A percentile compares a stretch with the other conserved stretches of the same genome.
phyloP scores from a whole-genome alignment of 2,797 vertebrate genomes.

The Lacerta agilis region DNA sequence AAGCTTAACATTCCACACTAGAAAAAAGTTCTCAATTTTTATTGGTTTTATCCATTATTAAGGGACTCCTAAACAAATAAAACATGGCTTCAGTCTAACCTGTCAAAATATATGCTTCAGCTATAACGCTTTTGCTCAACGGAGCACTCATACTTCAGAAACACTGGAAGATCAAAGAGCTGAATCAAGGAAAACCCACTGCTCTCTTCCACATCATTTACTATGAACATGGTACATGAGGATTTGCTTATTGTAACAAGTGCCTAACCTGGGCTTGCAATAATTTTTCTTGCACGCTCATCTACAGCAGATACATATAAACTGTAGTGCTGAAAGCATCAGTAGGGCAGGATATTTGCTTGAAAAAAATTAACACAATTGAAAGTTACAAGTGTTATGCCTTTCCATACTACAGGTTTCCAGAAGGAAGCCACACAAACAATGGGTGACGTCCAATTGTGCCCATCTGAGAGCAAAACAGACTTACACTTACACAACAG shows the following conservation, averaged over 20 bases:
- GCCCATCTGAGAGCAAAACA: no score
- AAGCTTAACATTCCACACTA: neutral
- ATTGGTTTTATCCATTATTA: neutral
- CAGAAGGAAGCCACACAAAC: neutral
- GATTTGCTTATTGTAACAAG: slow-evolving; percentile 17
- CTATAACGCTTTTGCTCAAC: neutral
- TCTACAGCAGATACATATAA: neutral
- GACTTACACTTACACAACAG: no score
- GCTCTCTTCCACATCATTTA: slow-evolving; percentile 11
- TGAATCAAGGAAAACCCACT: neutral
- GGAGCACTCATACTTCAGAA: neutral
- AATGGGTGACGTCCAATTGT: no score
- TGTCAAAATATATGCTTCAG: no score
- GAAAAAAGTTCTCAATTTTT: neutral
- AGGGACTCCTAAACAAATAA: neutral
- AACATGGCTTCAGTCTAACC: neutral
- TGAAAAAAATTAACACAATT: neutral
- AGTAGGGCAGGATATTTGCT: neutral
- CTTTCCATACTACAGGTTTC: neutral
- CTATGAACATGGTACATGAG: neutral
- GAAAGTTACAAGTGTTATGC: neutral
- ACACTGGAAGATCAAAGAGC: fast-evolving
- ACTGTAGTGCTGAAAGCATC: neutral
- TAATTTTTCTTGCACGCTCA: neutral
- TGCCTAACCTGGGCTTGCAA: neutral